phyloP scores from a whole-genome alignment of 1,140 invertebrate species.

The Conus ventricosus region DNA sequence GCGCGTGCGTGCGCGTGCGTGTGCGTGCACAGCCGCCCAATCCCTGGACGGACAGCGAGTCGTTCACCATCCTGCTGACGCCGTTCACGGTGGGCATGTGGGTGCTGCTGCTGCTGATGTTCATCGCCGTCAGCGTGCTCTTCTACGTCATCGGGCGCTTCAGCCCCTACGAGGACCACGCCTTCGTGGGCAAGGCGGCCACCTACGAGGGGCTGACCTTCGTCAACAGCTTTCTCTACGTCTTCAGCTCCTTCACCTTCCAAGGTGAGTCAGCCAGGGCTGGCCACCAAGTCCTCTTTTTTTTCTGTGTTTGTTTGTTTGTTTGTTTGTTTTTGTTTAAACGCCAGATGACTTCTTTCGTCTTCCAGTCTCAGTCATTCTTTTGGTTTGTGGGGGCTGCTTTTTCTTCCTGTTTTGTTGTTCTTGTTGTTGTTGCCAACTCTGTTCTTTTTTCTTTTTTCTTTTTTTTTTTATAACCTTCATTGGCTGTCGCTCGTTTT shows the following conservation, averaged over 20 bases:
- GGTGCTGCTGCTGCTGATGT: slow-evolving; percentile 87
- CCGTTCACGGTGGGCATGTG: slow-evolving; percentile 97
- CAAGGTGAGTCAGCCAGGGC: slow-evolving; percentile 37
- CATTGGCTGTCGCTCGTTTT: no score
- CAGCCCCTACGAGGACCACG: slow-evolving; percentile 92
- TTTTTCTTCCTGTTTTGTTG: no score
- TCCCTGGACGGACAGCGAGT: slow-evolving; percentile 83
- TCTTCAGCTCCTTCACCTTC: slow-evolving; percentile 44
- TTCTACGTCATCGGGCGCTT: slow-evolving; percentile 93
- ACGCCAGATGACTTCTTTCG: no score
- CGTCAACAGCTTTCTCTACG: slow-evolving; percentile 45
- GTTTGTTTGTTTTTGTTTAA: no score
- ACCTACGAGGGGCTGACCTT: slow-evolving; percentile 46
- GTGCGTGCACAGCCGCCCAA: slow-evolving; percentile 34
- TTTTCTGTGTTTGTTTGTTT: no score
- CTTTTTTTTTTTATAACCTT: no score
- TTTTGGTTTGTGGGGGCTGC: no score
- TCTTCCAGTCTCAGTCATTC: no score
- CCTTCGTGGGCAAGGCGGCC: slow-evolving; percentile 43
- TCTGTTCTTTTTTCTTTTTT: no score
- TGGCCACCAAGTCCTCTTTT: background rate
- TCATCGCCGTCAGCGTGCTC: slow-evolving; percentile 89
- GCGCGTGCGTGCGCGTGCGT: background rate
- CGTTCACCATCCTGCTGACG: slow-evolving; percentile 95
- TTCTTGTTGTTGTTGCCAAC: no score